Base-by-base conservation (phyloP, 2,113 vertebrate species). In the Chloroceryle aenea region DNA sequence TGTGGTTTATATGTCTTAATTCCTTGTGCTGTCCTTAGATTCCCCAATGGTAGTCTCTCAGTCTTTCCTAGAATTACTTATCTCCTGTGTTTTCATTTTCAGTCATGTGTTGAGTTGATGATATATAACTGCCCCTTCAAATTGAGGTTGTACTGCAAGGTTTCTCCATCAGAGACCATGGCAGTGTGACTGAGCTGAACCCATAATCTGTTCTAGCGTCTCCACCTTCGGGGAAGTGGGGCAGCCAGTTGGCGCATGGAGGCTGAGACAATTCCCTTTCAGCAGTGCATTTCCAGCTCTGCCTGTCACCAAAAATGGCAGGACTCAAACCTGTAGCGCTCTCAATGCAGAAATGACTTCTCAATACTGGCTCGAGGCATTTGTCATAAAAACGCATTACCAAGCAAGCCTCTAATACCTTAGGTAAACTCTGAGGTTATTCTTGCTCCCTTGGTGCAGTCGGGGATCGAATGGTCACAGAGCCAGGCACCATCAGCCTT, bases 121-220 rank as follows among this genome's bases (percentile, higher is more conserved):
- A 55, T 21, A 7, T 40, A 25, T 67, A 84, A 76, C 73, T 83
- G 78, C 78, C 93, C 79, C 85, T 97, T 92, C 93, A 80, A 58
- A 47, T 13, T 15, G 80, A 85, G 55, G 56, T 77, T 32, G 71
- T 29, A 21, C 47, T 38, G 22, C 83, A 87, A 79, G 59, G 38
- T 75, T 86, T 36, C 84, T 87, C 77, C 94, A 87, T 94, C 3
- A 1, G 90, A 93, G 84, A 90, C 84, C 64, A 3, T 9, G 9
- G 71, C n/a, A 8, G 55, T n/a, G 79, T 48, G 47, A 32, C 86
- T 96, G 95, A 96, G 91, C 95, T 95, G 86, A 97, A 45, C 91
- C 85, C 23, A 6, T 91, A 66, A 94, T 92, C 90, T 90, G 3
- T 85, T 89, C 83, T 90, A 69, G 63, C 89, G 50, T 89, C 75